Percentiles rank a stretch among this genome's conserved stretches.
Evolutionary conservation across 2,113 vertebrate species (phyloP).

Genomic region (Anoura caudifer): DNA sequence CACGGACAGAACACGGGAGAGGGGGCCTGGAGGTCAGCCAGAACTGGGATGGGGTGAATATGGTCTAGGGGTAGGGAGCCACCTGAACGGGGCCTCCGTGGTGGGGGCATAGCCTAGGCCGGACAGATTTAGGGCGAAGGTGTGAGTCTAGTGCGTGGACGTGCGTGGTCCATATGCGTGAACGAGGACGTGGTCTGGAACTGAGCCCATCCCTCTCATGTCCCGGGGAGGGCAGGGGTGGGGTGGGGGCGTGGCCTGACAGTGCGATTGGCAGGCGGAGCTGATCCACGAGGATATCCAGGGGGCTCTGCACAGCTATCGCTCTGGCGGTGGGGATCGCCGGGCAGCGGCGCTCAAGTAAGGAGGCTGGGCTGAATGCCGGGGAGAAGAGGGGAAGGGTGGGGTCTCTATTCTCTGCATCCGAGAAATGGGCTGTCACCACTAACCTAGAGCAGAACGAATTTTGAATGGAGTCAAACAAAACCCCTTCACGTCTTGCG

Average conservation of each 20-base stretch:
- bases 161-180: neutral
- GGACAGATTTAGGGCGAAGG: neutral
- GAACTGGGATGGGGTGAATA: neutral
- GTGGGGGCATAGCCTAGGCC: neutral
- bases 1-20: rapidly evolving
- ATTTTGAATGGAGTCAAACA: neutral
- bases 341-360: constrained; percentile 79
- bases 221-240: neutral
- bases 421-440: neutral
- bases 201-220: neutral
- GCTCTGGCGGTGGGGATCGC: constrained; percentile 68
- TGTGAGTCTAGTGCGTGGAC: neutral
- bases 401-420: neutral
- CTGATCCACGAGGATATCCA: constrained; percentile 84
- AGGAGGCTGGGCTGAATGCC: neutral
- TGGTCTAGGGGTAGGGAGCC: neutral
- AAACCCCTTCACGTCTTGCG: neutral
- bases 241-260: neutral
- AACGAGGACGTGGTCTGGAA: no score
- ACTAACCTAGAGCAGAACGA: neutral
- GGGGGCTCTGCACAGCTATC: constrained; percentile 76
- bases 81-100: neutral
- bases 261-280: constrained; percentile 76
- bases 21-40: neutral
- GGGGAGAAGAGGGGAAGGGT: no score